These are phyloP conservation scores for Alouatta palliata DNA, from an alignment of 2,113 vertebrate species.

Conservation along the genomic window DNA sequence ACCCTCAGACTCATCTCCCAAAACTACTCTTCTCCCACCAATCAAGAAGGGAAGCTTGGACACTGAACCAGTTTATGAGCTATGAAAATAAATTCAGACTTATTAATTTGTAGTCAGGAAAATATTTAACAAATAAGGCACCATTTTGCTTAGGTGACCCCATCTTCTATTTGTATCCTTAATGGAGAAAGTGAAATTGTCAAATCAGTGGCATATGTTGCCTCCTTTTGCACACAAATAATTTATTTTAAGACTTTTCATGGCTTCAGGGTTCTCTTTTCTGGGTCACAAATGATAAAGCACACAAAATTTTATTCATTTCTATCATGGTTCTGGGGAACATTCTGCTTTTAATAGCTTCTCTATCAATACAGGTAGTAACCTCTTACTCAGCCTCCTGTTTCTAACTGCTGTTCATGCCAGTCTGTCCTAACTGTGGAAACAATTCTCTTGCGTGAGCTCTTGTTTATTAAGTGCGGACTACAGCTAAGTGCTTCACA, in stretches of 20 bases:
- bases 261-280: conserved; percentile 66
- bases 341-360: conserved; percentile 63
- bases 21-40: background rate
- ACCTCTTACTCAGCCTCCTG: background rate
- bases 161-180: conserved; percentile 28
- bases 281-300: conserved; percentile 73
- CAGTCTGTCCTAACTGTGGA: conserved; percentile 35
- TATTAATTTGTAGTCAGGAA: conserved; percentile 30
- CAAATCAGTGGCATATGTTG: conserved; percentile 48
- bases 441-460: background rate
- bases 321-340: conserved; percentile 58
- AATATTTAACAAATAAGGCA: conserved; percentile 15
- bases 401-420: conserved; percentile 49
- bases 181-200: conserved; percentile 41
- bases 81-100: conserved; percentile 13
- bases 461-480: conserved; percentile 50
- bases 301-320: conserved; percentile 68
- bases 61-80: background rate
- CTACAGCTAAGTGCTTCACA: conserved; percentile 41
- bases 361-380: conserved; percentile 60
- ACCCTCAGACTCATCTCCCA: background rate
- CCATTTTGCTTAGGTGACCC: conserved; percentile 32
- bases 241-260: conserved; percentile 66
- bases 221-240: conserved; percentile 54
- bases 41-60: background rate